phyloP scores from a whole-genome alignment of 1,140 invertebrate genomes.

The Drosophila athabasca region DNA sequence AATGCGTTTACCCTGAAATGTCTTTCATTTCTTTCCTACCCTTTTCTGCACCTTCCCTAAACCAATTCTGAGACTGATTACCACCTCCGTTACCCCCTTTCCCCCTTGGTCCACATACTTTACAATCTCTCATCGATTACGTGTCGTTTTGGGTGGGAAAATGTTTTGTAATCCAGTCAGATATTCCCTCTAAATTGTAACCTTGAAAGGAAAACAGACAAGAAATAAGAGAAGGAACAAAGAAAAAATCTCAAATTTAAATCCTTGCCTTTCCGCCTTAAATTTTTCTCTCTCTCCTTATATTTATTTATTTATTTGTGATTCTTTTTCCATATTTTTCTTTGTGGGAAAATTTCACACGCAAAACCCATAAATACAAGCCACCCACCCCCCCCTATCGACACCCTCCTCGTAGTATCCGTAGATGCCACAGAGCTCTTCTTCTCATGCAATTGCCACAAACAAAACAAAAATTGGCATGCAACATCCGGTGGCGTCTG shows the following conservation, averaged over 20 bases:
- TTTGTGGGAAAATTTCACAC: conserved; percentile 56
- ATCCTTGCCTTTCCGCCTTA: not conserved
- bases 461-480: conserved; percentile 68
- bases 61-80: conserved; percentile 14
- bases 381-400: not conserved
- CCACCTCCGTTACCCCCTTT: not conserved
- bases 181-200: conserved; percentile 50
- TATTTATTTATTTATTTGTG: not conserved
- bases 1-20: conserved; percentile 7
- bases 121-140: conserved; percentile 36
- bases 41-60: not conserved
- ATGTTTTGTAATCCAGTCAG: conserved; percentile 48
- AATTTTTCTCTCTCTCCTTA: not conserved
- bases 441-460: conserved; percentile 1
- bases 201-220: conserved; percentile 52
- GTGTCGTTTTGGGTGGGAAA: conserved; percentile 22
- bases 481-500: conserved; percentile 76
- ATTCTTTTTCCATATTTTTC: conserved; percentile 36
- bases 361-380: conserved; percentile 74
- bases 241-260: not conserved
- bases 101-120: conserved; percentile 2
- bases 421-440: too few species aligned
- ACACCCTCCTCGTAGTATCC: too few species aligned
- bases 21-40: conserved; percentile 11
- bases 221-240: not conserved